Conservation (phyloP, 2,888 invertebrate genomes). For the Diaprepes abbreviatus region DNA sequence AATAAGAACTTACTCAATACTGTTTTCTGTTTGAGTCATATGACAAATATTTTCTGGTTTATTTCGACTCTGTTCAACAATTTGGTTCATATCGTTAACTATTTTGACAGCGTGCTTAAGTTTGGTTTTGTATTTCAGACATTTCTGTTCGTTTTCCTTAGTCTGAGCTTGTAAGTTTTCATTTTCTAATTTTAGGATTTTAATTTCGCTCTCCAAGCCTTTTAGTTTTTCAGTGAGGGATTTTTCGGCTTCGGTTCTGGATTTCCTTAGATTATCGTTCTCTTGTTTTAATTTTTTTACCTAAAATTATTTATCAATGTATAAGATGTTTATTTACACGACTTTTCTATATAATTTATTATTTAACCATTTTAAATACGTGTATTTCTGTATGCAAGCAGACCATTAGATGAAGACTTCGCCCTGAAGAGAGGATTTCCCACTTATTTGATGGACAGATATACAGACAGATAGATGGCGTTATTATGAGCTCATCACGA, state of each 20-base stretch:
- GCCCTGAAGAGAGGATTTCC: no score
- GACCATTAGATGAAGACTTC: no score
- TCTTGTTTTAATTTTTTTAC: constrained; percentile 42
- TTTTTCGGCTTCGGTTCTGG: constrained; percentile 28
- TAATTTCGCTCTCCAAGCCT: constrained; percentile 42
- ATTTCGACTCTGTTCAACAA: constrained; percentile 41
- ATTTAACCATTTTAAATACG: no score
- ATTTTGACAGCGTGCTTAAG: constrained; percentile 52
- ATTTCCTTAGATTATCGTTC: constrained; percentile 43
- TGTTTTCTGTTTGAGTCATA: constrained; percentile 47
- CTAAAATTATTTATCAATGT: constrained; percentile 28
- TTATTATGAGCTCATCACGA: no score
- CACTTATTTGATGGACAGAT: no score
- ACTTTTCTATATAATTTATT: neutral
- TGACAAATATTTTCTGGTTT: constrained; percentile 36
- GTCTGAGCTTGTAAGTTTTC: constrained; percentile 37
- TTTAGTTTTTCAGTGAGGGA: constrained; percentile 26
- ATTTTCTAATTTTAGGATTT: constrained; percentile 39
- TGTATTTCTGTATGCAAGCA: no score
- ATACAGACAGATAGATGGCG: no score
- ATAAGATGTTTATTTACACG: neutral
- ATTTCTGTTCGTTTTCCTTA: constrained; percentile 43
- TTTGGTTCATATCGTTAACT: constrained; percentile 51
- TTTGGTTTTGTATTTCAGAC: constrained; percentile 50
- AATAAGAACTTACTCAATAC: constrained; percentile 10